These are phyloP conservation scores for Geotrupes spiniger DNA, from an alignment of 2,888 invertebrate genomes.

Conservation along the genomic window DNA sequence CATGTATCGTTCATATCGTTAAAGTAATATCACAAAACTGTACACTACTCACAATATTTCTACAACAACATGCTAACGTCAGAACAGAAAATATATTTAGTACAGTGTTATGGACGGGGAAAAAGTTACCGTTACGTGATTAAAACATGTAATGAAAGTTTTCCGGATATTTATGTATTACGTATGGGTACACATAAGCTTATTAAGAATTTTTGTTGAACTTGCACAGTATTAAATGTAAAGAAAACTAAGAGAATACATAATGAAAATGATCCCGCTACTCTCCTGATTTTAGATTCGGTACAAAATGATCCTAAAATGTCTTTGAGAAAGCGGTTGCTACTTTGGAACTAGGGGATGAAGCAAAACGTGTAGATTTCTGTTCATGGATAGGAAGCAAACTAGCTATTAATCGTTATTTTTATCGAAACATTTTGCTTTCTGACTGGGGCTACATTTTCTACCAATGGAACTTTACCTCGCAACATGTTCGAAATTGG, in stretches of 20 bases:
- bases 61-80: no score
- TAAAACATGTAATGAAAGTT: no score
- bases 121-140: no score
- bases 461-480: no score
- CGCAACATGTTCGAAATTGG: no score
- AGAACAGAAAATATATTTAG: no score
- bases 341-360: not conserved
- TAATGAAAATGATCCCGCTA: slow-evolving; percentile 1
- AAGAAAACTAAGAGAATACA: no score
- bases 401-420: not conserved
- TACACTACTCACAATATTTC: no score
- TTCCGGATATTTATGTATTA: not conserved
- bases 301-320: no score
- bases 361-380: slow-evolving; percentile 1
- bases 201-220: not conserved
- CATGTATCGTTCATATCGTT: no score
- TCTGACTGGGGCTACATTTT: slow-evolving; percentile 5
- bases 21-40: no score
- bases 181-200: not conserved
- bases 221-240: not conserved
- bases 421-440: slow-evolving; percentile 8
- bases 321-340: not conserved
- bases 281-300: not conserved
- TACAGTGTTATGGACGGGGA: no score
- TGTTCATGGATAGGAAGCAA: not conserved